Percentiles rank a stretch among this genome's conserved stretches.
These are phyloP conservation scores for Sarcophaga peregrina DNA, from an alignment of 1,140 invertebrate genomes.

Conservation along the genomic window DNA sequence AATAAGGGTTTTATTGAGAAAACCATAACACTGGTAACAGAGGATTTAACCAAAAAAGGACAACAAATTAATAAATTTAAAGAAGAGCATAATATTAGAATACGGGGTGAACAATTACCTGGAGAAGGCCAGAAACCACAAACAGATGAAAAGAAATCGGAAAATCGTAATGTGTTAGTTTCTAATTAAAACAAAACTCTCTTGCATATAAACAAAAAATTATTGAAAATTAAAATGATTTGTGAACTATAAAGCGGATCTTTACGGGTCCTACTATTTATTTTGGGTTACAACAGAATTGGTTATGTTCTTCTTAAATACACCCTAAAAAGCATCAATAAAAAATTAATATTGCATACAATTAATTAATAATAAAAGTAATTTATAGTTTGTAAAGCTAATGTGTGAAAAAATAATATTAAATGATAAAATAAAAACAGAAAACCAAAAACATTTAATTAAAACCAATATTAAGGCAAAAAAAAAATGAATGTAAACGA, in stretches of 20 bases:
- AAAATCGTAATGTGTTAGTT: constrained; percentile 72
- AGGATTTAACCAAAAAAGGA: constrained; percentile 87
- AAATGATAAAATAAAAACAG: neutral
- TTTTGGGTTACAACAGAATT: too few relatives aligned
- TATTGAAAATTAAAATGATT: neutral
- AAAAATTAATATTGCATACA: neutral
- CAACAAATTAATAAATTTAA: constrained; percentile 93
- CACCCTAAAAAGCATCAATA: neutral
- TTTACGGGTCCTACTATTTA: too few relatives aligned
- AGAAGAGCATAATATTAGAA: constrained; percentile 88
- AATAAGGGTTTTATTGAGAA: constrained; percentile 87
- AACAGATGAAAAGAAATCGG: constrained; percentile 61
- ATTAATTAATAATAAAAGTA: neutral
- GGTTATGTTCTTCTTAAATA: too few relatives aligned
- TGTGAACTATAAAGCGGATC: too few relatives aligned
- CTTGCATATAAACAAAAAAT: constrained; percentile 2
- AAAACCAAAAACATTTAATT: neutral
- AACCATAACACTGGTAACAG: constrained; percentile 81
- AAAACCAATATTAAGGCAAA: too few relatives aligned
- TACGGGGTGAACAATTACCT: constrained; percentile 74
- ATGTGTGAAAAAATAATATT: neutral
- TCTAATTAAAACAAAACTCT: constrained; percentile 62
- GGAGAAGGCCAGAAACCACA: constrained; percentile 66
- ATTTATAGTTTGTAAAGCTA: constrained; percentile 16
- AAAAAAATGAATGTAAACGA: too few relatives aligned